Percentiles rank a stretch among this genome's conserved stretches.
phyloP scores from a whole-genome alignment of 1,140 invertebrate species.

The Idris sp. region DNA sequence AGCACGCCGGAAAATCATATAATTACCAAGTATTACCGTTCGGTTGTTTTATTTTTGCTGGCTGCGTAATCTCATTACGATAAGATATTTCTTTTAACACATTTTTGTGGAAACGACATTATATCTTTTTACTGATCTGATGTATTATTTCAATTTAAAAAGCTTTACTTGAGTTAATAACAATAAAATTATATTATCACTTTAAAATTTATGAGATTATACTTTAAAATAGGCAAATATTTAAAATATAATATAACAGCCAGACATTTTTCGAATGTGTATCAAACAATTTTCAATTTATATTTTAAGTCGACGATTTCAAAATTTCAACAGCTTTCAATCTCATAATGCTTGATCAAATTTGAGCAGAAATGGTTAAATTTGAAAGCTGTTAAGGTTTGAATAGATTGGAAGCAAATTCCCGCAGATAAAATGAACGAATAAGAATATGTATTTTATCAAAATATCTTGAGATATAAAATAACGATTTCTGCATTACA shows the following conservation, averaged over 20 bases:
- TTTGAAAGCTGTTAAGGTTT: constrained; percentile 18
- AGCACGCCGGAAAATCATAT: constrained; percentile 33
- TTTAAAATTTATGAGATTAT: no score
- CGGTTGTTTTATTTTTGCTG: constrained; percentile 9
- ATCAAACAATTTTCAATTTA: constrained; percentile 1
- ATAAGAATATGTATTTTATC: constrained; percentile 29
- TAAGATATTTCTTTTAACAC: no score
- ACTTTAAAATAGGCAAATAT: no score
- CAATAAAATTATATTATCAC: no score
- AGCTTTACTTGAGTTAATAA: no score
- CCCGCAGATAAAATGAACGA: constrained; percentile 23
- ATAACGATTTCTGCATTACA: no score
- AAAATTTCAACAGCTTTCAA: constrained; percentile 9
- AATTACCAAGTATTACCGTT: constrained; percentile 43
- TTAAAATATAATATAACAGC: no score
- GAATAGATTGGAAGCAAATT: constrained; percentile 20
- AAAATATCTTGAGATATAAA: constrained; percentile 18
- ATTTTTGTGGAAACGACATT: no score
- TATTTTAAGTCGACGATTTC: no score
- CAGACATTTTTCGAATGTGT: background rate
- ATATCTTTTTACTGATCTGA: no score
- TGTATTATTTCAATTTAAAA: no score
- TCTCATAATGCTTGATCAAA: constrained; percentile 25
- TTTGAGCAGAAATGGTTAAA: constrained; percentile 10
- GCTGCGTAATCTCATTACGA: no score